Conservation (phyloP, 2,113 vertebrate species). For the Pleuronectes platessa region DNA sequence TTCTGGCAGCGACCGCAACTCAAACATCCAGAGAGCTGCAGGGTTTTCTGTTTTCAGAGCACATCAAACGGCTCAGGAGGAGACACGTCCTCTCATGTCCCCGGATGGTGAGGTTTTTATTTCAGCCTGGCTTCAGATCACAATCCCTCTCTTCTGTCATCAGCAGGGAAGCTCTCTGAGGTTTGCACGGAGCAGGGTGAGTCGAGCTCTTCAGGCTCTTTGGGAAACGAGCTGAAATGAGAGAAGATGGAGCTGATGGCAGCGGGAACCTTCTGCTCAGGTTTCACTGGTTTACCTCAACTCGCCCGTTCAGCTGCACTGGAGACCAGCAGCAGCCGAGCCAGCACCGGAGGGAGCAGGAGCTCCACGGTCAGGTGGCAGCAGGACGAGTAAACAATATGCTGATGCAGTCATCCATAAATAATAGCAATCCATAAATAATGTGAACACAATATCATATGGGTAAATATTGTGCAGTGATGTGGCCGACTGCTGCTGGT, state of each 20-base stretch:
- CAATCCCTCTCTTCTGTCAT: neutral
- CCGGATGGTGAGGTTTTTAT: slow-evolving; percentile 36
- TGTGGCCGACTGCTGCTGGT: neutral
- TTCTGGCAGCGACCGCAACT: neutral
- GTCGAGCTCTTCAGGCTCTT: neutral
- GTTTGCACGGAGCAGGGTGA: neutral
- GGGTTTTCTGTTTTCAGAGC: slow-evolving; percentile 42
- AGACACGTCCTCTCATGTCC: slow-evolving; percentile 15
- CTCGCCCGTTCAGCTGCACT: neutral
- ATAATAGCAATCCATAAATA: slow-evolving; percentile 22
- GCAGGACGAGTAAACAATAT: slow-evolving; percentile 11
- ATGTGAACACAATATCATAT: neutral
- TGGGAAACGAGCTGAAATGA: slow-evolving; percentile 15
- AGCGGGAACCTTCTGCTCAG: slow-evolving; percentile 25
- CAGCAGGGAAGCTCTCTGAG: neutral
- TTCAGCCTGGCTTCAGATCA: slow-evolving; percentile 21
- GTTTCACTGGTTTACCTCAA: slow-evolving; percentile 43
- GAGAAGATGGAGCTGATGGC: slow-evolving; percentile 34
- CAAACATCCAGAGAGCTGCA: slow-evolving; percentile 37
- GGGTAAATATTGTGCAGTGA: neutral
- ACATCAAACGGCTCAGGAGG: slow-evolving; percentile 52
- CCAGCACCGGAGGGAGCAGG: neutral
- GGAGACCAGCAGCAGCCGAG: neutral
- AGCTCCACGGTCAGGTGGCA: neutral
- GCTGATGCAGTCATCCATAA: slow-evolving; percentile 15